Base-by-base conservation (phyloP, 2,113 vertebrate species). In the Oostethus manadensis region DNA sequence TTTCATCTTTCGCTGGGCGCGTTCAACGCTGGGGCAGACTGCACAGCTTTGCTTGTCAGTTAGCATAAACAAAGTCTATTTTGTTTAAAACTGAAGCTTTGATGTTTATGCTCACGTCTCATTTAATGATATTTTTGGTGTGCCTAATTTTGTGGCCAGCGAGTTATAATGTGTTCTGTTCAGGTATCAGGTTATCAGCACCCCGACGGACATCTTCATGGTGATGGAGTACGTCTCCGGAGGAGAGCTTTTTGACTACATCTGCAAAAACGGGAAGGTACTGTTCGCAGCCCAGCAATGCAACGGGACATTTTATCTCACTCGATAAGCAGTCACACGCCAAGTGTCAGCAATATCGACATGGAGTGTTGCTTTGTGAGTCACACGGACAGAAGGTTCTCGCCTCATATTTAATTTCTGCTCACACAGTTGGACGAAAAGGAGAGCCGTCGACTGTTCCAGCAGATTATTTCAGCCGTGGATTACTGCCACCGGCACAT, bases 251-350 rank as follows among this genome's bases (percentile, higher is more conserved):
- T 99, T 99, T 72, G 97, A 99, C 89, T 98, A 99, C 87, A 99
- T 99, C 86, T 98, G 95, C 89, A 99, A 99, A 91, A 98, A 99
- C 86, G 97, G 97, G 89, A 97, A 94, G 94, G 96, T 99, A 92
- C 89, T 82, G 1, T 20, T 6, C 48, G 10, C 50, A 1, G 48
- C 6, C 5, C 29, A 33, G 11, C 47, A 26, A 6, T 51, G 47
- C 49, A 29, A 29, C 56, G 18, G 14, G 21, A 26, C 21, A 17
- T 38, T n/a, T 20, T 14, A 3, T 15, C 3, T 16, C 1, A 2
- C 2, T 26, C 7, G 8, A 29, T 10, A 13, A 2, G 7, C 33
- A 35, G 57, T 21, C 22, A 38, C 35, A 60, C 61, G 54, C n/a
- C 7, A 17, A 43, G 46, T 59, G 59, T 23, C 61, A 60, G 63